Evolutionary conservation across 2,888 invertebrate genomes (phyloP).

Genomic region (Nomada ferruginata): DNA sequence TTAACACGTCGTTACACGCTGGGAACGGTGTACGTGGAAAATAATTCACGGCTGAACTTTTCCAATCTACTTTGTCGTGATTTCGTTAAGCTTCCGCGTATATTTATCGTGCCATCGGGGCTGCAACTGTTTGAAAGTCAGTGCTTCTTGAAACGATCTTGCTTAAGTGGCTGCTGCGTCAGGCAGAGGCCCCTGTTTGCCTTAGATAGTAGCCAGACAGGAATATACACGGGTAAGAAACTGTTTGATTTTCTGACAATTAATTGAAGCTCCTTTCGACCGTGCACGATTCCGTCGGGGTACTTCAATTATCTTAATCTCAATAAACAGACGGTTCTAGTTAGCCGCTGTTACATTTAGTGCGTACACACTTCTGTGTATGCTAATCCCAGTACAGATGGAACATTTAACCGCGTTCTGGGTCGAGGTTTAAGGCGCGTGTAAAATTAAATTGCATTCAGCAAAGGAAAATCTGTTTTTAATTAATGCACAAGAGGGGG

Average conservation of each 20-base stretch:
- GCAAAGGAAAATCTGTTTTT: neutral
- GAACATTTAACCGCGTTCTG: constrained; percentile 9
- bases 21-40: constrained; percentile 44
- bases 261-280: neutral
- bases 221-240: too few species aligned
- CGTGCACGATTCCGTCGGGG: neutral
- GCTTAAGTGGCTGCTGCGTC: too few species aligned
- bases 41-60: constrained; percentile 56
- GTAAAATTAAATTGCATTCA: constrained; percentile 29
- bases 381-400: constrained; percentile 29
- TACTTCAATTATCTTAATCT: constrained; percentile 32
- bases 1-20: constrained; percentile 67
- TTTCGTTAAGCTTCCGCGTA: neutral
- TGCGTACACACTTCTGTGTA: constrained; percentile 5
- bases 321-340: constrained; percentile 14
- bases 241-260: neutral
- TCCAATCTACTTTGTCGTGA: constrained; percentile 30
- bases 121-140: neutral
- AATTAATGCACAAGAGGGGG: neutral
- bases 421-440: neutral
- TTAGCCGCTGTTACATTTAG: constrained; percentile 15
- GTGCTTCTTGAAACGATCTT: neutral
- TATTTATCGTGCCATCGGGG: neutral
- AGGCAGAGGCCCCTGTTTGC: neutral
- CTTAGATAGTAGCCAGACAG: neutral